Evolutionary conservation across 2,797 vertebrate species (phyloP).

Genomic region (Ibycter americanus): DNA sequence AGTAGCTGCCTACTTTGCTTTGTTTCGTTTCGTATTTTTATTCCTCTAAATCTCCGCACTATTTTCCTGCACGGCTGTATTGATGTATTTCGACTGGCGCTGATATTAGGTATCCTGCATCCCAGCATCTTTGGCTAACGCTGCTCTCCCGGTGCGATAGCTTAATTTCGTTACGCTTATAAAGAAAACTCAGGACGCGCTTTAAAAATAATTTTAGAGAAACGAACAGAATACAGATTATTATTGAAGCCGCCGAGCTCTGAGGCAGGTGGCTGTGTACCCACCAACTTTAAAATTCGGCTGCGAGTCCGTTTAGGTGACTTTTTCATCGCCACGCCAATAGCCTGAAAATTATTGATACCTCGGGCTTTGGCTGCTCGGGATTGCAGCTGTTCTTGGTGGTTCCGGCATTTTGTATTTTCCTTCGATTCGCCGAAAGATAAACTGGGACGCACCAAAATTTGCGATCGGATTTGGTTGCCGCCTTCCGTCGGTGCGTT

Average conservation of each 20-base stretch:
- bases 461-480: neutral
- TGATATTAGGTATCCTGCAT: neutral
- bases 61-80: neutral
- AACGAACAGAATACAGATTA: rapidly evolving
- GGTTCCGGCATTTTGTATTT: neutral
- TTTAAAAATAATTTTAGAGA: neutral
- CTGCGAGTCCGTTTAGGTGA: neutral
- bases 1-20: neutral
- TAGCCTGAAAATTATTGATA: neutral
- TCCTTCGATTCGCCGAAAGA: neutral
- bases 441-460: neutral
- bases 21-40: neutral
- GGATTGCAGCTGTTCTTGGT: neutral
- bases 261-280: neutral
- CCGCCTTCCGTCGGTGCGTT: neutral
- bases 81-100: neutral
- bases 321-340: neutral
- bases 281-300: neutral
- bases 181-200: neutral
- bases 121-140: neutral
- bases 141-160: neutral
- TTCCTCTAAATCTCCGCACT: neutral
- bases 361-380: neutral
- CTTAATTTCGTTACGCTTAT: neutral
- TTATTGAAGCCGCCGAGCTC: neutral